These are phyloP conservation scores for Rhea pennata DNA, from an alignment of 2,113 vertebrate species.

Conservation along the genomic window DNA sequence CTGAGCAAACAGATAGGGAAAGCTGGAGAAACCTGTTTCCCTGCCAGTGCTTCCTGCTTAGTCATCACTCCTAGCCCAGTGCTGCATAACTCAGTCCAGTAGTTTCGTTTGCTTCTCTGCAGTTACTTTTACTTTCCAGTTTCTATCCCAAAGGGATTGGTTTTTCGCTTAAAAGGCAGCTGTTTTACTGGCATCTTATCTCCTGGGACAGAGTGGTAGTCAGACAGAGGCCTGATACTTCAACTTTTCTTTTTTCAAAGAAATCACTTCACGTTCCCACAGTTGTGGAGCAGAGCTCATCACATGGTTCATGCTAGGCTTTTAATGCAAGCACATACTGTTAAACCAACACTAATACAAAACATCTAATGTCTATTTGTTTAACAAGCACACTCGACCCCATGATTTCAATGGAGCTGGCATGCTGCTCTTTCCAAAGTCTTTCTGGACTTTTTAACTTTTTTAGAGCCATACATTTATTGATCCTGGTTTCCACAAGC, in stretches of 20 bases:
- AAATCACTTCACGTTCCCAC: not conserved
- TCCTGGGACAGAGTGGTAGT: not conserved
- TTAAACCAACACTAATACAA: not conserved
- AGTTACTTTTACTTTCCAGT: slow-evolving; percentile 3
- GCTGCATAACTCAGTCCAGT: not conserved
- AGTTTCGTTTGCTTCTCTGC: slow-evolving; percentile 2
- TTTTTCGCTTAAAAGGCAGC: not conserved
- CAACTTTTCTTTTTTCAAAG: not conserved
- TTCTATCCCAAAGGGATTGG: not conserved
- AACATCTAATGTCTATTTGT: not conserved
- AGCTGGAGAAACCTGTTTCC: not conserved
- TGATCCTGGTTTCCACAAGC: not conserved
- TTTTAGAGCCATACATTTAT: fast-evolving
- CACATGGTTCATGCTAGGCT: fast-evolving
- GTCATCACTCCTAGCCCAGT: not conserved
- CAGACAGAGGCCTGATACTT: not conserved
- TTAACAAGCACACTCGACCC: not conserved
- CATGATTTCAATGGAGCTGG: not conserved
- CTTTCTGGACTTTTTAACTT: not conserved
- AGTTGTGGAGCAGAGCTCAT: not conserved
- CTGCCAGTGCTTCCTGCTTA: not conserved
- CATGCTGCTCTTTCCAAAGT: not conserved
- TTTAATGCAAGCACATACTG: not conserved
- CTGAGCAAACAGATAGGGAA: not conserved
- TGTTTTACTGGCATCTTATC: fast-evolving